Base-by-base conservation (phyloP, 2,797 vertebrate genomes). In the Dendrocincla fuliginosa region DNA sequence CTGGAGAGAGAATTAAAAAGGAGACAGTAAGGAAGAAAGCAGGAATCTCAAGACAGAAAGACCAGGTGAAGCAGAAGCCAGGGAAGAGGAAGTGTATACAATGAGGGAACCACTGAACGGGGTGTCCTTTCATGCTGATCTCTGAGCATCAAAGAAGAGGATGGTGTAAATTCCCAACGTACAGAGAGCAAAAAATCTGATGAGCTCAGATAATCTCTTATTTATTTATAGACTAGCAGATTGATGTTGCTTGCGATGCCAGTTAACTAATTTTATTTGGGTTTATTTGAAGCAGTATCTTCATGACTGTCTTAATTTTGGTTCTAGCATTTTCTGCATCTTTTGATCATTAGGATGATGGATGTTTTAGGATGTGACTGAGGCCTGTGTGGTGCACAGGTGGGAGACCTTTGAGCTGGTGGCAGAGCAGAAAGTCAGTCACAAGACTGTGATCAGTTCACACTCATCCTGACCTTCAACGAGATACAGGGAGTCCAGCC, bases 281-380 rank as follows among this genome's bases (percentile, higher is more conserved):
- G 16, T 49, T 73, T 80, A 76, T 81, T 81, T 57, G 47, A 90
- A 90, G 49, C 12, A 47, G 30, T 30, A n/a, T 33, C 35, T 86
- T 70, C 25, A 37, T 33, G 30, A 27, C 24, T 76, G 50, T 41
- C 59, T 80, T 37, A n/a, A 61, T 86, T 95, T 80, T 77, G 24
- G 33, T 71, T 68, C 53, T 53, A 53, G 56, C 37, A 37, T 30
- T 81, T 93, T 87, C 53, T 81, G 17, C 35, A 25, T 18, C 24
- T 33, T 33, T 32, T 59, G n/a, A 65, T 81, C 27, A 33, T 41
- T 37, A 55, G 6, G 19, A 2, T 59, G 59, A 44, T 49, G 55
- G 47, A n/a, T 52, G 3, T 61, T 85, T 60, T 33, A 71, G 50
- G 35, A 30, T 0, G 1, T 24, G 37, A 35, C 25, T 0, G 0